A percentile compares a stretch with the other conserved stretches of the same genome.
phyloP scores from a whole-genome alignment of 2,797 vertebrate species.

The Coendou prehensilis region DNA sequence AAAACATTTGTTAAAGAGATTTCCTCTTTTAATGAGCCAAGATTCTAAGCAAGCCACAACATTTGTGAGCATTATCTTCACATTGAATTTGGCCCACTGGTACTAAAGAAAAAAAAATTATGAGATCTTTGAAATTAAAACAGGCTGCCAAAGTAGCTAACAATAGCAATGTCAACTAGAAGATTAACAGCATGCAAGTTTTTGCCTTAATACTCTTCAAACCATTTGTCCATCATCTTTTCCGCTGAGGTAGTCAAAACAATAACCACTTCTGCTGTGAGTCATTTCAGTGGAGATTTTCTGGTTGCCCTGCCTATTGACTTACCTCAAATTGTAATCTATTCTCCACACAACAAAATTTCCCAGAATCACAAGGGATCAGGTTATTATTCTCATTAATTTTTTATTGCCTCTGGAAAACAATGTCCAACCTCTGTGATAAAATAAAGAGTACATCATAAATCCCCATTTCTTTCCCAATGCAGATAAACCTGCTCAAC shows the following conservation, averaged over 20 bases:
- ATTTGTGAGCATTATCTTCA: neutral
- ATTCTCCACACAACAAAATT: neutral
- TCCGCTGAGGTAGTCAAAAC: neutral
- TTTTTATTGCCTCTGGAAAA: neutral
- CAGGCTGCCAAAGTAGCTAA: neutral
- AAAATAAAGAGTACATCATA: neutral
- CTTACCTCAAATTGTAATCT: neutral
- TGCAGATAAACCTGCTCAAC: neutral
- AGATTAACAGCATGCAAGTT: neutral
- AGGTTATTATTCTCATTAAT: neutral
- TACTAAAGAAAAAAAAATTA: neutral
- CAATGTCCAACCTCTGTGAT: neutral
- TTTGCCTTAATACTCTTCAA: neutral
- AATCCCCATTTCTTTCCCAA: neutral
- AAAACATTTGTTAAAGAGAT: neutral
- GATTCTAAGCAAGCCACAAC: neutral
- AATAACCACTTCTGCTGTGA: rapidly evolving
- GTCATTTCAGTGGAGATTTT: neutral
- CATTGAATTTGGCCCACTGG: neutral
- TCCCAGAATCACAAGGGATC: neutral
- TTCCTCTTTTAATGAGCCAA: neutral
- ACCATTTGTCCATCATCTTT: neutral
- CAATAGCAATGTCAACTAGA: neutral
- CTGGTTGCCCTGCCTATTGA: rapidly evolving
- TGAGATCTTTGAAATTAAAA: constrained; percentile 29